Percentiles rank a stretch among this genome's conserved stretches.
These are phyloP conservation scores for Proisotoma minuta DNA, from an alignment of 2,888 invertebrate species.

Conservation along the genomic window DNA sequence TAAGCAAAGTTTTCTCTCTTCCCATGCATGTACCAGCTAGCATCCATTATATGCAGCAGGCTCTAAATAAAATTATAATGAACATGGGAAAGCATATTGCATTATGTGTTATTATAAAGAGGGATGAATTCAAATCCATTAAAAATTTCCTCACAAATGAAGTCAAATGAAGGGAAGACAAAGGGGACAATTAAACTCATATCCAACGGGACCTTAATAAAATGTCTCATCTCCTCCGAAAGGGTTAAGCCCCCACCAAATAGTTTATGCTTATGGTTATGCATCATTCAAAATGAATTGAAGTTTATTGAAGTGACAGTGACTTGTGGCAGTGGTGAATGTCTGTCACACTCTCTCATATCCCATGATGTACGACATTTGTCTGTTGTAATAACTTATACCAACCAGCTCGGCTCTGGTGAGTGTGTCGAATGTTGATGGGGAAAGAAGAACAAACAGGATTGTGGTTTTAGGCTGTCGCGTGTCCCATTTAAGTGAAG, in stretches of 20 bases:
- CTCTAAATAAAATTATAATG: too few relatives aligned
- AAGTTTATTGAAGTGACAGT: conserved; percentile 3
- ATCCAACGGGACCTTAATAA: background rate
- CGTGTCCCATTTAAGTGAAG: too few relatives aligned
- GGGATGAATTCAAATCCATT: too few relatives aligned
- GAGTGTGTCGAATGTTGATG: conserved; percentile 7
- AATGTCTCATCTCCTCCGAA: background rate
- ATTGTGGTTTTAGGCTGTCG: conserved; percentile 10
- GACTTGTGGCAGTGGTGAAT: background rate
- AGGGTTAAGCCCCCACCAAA: background rate
- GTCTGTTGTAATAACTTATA: background rate
- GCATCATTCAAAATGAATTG: background rate
- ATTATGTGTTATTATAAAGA: too few relatives aligned
- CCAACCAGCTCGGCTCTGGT: background rate
- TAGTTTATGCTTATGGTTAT: background rate
- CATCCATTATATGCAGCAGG: too few relatives aligned
- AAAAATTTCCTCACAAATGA: too few relatives aligned
- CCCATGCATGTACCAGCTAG: too few relatives aligned
- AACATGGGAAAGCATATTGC: too few relatives aligned
- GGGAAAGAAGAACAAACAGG: conserved; percentile 5
- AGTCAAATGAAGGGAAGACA: too few relatives aligned
- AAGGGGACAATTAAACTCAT: background rate
- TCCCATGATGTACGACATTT: conserved; percentile 2
- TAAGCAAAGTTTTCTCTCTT: too few relatives aligned
- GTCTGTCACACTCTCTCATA: background rate